Evolutionary conservation across 2,888 invertebrate genomes (phyloP), one percentile per base, ranked within the genome.

Genomic region (Pollenia amentaria): DNA sequence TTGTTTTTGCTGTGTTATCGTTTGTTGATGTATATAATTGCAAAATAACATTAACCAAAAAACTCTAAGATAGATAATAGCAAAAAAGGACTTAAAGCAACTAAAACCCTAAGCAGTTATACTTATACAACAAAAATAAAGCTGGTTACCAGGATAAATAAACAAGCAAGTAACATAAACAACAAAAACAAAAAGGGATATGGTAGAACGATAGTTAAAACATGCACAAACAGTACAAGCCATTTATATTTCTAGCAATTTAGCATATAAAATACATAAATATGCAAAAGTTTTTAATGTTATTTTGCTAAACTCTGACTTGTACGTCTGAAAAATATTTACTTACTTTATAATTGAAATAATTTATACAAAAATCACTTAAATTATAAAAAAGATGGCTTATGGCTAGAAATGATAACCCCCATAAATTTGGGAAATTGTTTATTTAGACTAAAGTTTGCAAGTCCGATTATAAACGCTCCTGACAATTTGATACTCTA

Each of bases 21-120:
- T 79, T 84, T 79, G 84, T 75, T 73, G 73, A 84, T 84, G 84
- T 84, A 84, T 84, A 78, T 84, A 84, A 84, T 84, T 84, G 78
- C 84, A 75, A 79, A 84, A 84, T 62, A 76, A 62, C 82, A 82
- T 76, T 82, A 82, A 76, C 62, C 38, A 51, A 76, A 69, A 55
- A 14, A 14, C n/a, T 16, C n/a, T 10, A 42, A 42, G 2, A 16
- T n/a, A 40, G 10, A 21, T 29, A 29, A 29, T 29, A 38, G 60
- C 1, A 16, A 69, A 51, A 57, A 18, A 29, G 16, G 12, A 48
- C 7, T 29, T 51, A 81, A 48, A 75, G 48, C 29, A 72, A 38
- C 73, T 65, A 40, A 53, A 69, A 62, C 64, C 51, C 53, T n/a
- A 48, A 62, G 38, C 18, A 67, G 48, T 21, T 42, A 3, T 57